phyloP scores from a whole-genome alignment of 2,888 invertebrate genomes.

The Pasiphila rectangulata region DNA sequence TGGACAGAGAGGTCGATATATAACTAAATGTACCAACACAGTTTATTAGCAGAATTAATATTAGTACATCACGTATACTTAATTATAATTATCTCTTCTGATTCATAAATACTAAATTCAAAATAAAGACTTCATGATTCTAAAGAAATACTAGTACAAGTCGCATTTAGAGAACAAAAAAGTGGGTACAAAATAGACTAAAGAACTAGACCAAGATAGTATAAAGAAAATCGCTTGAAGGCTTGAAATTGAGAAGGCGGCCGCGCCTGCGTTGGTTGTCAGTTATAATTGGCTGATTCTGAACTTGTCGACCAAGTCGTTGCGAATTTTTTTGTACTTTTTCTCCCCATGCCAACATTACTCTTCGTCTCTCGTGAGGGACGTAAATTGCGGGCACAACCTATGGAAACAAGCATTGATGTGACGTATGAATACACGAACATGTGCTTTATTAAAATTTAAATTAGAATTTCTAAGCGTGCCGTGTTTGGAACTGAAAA shows the following conservation, averaged over 20 bases:
- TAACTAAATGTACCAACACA: not conserved
- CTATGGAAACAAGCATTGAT: conserved; percentile 71
- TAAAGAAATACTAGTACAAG: too few relatives aligned
- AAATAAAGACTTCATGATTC: too few relatives aligned
- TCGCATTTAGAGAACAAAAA: too few relatives aligned
- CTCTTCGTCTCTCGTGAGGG: conserved; percentile 78
- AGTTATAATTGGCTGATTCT: conserved; percentile 75
- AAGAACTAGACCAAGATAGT: not conserved
- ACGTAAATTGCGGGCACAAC: conserved; percentile 73
- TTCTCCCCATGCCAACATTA: conserved; percentile 71
- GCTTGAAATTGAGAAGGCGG: conserved; percentile 67
- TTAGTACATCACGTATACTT: too few relatives aligned
- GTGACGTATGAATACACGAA: conserved; percentile 73
- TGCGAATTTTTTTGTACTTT: conserved; percentile 65
- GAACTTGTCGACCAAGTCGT: conserved; percentile 76
- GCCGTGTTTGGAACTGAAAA: conserved; percentile 33
- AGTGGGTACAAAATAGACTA: too few relatives aligned
- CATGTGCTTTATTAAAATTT: conserved; percentile 72
- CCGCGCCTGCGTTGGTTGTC: conserved; percentile 73
- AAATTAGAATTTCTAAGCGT: conserved; percentile 58
- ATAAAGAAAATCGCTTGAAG: conserved; percentile 42
- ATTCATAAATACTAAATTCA: too few relatives aligned
- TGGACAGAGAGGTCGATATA: conserved; percentile 5
- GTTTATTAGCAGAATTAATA: too few relatives aligned
- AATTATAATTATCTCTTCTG: not conserved